Conservation (phyloP, 2,797 vertebrate genomes). For the Pempheris klunzingeri region DNA sequence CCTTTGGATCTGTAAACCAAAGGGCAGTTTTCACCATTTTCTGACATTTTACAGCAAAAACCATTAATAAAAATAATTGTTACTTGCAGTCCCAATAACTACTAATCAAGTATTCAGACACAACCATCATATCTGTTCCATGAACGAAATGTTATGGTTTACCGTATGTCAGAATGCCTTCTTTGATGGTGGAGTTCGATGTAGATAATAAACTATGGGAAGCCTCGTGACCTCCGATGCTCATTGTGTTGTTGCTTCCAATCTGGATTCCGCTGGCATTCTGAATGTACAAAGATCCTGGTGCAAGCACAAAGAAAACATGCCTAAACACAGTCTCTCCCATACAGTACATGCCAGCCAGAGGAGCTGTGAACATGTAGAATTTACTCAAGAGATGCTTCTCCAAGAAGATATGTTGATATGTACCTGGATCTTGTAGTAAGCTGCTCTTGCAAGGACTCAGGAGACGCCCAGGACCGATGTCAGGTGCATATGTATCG, state of each 20-base stretch:
- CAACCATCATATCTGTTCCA: not conserved
- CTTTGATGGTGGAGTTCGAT: constrained; percentile 58
- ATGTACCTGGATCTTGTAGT: constrained; percentile 70
- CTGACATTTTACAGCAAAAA: not conserved
- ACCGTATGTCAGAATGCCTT: constrained; percentile 82
- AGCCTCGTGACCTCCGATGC: constrained; percentile 71
- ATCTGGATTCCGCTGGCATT: constrained; percentile 91
- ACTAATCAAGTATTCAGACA: not conserved
- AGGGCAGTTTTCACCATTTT: not conserved
- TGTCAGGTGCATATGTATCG: constrained; percentile 68
- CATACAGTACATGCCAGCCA: not conserved
- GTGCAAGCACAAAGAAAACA: constrained; percentile 50
- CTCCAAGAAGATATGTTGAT: not conserved
- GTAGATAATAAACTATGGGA: constrained; percentile 12
- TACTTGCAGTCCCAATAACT: not conserved
- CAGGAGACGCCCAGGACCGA: constrained; percentile 23
- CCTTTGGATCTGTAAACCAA: not conserved
- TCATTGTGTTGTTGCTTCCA: constrained; percentile 90
- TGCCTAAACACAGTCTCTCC: not conserved
- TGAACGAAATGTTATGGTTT: constrained; percentile 31
- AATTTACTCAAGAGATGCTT: not conserved
- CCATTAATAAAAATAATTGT: not conserved
- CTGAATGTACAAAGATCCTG: constrained; percentile 81
- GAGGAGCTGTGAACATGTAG: not conserved
- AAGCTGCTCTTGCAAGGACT: constrained; percentile 38